Evolutionary conservation across 2,113 vertebrate species (phyloP).

Genomic region (Laticauda colubrina): DNA sequence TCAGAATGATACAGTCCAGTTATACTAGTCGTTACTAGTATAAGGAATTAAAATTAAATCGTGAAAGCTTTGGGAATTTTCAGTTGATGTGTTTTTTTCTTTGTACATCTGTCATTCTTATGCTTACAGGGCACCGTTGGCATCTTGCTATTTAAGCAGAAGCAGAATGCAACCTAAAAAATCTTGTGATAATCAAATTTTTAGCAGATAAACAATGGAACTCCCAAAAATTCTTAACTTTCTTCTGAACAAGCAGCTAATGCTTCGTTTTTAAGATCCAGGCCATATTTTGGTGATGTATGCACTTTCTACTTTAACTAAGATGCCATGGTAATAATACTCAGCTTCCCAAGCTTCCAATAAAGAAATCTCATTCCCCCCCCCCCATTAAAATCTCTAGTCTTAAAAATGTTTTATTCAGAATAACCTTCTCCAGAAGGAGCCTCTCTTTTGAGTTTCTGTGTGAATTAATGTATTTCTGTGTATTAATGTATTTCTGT

Average conservation of each 20-base stretch:
- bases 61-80: background rate
- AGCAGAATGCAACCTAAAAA: background rate
- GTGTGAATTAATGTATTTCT: background rate
- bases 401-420: background rate
- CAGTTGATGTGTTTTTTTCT: background rate
- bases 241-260: constrained; percentile 18
- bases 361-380: background rate
- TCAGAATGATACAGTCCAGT: background rate
- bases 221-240: constrained; percentile 21
- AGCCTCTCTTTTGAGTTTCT: background rate
- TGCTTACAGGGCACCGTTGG: background rate
- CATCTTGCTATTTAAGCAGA: background rate
- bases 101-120: background rate
- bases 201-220: constrained; percentile 48
- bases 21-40: background rate
- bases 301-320: background rate
- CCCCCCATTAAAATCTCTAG: background rate
- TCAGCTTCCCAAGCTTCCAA: background rate
- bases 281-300: background rate
- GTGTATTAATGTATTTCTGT: no score
- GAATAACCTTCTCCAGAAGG: background rate
- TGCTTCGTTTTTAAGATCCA: background rate
- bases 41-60: background rate
- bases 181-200: constrained; percentile 30
- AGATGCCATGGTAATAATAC: background rate